A percentile compares a stretch with the other conserved stretches of the same genome.
Evolutionary conservation across 2,888 invertebrate genomes (phyloP).

Genomic region (Spilarctia lutea): DNA sequence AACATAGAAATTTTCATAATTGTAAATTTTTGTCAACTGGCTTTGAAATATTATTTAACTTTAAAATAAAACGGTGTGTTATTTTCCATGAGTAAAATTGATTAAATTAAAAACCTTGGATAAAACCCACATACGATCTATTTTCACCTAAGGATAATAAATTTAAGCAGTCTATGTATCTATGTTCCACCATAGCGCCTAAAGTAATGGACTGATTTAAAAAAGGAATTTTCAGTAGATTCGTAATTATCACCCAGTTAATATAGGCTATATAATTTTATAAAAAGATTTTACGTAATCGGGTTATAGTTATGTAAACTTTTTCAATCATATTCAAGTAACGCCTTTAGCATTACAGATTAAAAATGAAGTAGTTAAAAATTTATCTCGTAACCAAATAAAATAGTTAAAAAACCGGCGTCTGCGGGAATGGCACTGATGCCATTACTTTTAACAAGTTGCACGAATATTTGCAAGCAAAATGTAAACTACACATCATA

Average conservation of each 20-base stretch:
- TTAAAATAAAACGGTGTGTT: not conserved
- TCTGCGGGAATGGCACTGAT: not conserved
- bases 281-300: too few relatives aligned
- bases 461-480: conserved; percentile 1
- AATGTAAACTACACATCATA: conserved; percentile 12
- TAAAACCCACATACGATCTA: too few relatives aligned
- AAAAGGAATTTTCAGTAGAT: too few relatives aligned
- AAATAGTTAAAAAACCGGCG: not conserved
- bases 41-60: not conserved
- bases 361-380: not conserved
- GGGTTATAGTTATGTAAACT: too few relatives aligned
- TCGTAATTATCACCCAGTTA: too few relatives aligned
- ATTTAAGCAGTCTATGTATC: too few relatives aligned
- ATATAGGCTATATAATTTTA: too few relatives aligned
- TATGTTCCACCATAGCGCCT: too few relatives aligned
- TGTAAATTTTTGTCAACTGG: not conserved
- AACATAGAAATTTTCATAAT: not conserved
- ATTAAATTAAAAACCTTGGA: not conserved
- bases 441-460: conserved; percentile 9
- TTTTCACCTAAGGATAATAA: too few relatives aligned
- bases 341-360: not conserved
- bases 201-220: too few relatives aligned
- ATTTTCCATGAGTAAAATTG: not conserved
- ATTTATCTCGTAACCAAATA: not conserved
- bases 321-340: not conserved